phyloP scores from a whole-genome alignment of 2,888 invertebrate species.

The Drosophila mayaguana region DNA sequence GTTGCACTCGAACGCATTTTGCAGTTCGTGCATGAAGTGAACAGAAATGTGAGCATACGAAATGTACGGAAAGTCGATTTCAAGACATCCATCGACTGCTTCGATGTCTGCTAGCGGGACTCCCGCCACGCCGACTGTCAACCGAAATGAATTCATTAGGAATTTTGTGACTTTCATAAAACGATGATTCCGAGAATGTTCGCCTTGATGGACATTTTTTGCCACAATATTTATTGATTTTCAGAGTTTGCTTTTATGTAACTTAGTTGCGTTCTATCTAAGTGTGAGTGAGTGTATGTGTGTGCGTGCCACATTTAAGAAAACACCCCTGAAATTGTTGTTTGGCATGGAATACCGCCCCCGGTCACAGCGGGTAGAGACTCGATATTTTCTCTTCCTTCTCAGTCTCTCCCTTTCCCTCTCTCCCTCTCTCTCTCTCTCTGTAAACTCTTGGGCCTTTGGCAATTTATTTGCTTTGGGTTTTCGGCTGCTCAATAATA shows the following conservation, averaged over 20 bases:
- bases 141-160: conserved; percentile 36
- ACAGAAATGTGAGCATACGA: conserved; percentile 34
- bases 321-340: conserved; percentile 52
- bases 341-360: conserved; percentile 47
- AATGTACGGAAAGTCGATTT: conserved; percentile 30
- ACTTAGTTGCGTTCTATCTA: conserved; percentile 40
- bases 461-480: conserved; percentile 64
- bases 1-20: conserved; percentile 64
- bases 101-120: conserved; percentile 21
- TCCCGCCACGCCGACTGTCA: conserved; percentile 3
- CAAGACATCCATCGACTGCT: conserved; percentile 28
- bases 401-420: background rate
- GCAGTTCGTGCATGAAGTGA: conserved; percentile 63
- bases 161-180: conserved; percentile 20
- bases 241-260: conserved; percentile 36
- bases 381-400: conserved; percentile 1
- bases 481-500: conserved; percentile 56
- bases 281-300: background rate
- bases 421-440: background rate
- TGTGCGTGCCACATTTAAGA: conserved; percentile 19
- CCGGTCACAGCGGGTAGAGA: conserved; percentile 52
- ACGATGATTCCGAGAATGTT: conserved; percentile 32
- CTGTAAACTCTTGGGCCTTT: conserved; percentile 19
- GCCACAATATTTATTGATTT: conserved; percentile 62
- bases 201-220: conserved; percentile 25